phyloP scores from a whole-genome alignment of 2,113 vertebrate species.

The Nothocercus julius region DNA sequence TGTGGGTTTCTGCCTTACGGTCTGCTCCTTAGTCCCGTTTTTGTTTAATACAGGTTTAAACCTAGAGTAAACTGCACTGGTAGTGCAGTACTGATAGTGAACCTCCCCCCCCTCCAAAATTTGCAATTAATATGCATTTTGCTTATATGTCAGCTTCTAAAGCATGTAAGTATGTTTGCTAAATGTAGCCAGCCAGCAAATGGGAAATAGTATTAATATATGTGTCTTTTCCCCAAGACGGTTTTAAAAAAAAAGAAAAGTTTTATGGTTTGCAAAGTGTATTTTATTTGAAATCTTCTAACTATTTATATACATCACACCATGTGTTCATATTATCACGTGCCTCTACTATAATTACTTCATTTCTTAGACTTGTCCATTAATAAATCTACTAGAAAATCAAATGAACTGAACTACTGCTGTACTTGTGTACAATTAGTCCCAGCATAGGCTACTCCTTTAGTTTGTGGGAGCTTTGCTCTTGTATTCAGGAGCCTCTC shows the following conservation, averaged over 20 bases:
- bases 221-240: background rate
- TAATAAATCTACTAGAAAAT: constrained; percentile 26
- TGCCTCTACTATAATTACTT: background rate
- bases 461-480: background rate
- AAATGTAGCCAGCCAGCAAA: background rate
- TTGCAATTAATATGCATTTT: accelerated
- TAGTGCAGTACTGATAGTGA: accelerated
- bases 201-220: background rate
- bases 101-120: no score
- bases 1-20: background rate
- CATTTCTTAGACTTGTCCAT: background rate
- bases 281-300: background rate
- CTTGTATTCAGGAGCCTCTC: background rate
- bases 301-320: background rate
- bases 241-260: background rate
- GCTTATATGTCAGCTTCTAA: background rate
- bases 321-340: background rate
- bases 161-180: background rate
- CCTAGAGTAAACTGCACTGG: background rate
- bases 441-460: accelerated
- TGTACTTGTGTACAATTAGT: background rate
- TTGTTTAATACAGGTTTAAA: background rate
- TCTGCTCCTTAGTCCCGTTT: background rate
- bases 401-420: constrained; percentile 7
- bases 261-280: background rate